Base-by-base conservation (phyloP, 2,113 vertebrate genomes). In the Oryzias melastigma region DNA sequence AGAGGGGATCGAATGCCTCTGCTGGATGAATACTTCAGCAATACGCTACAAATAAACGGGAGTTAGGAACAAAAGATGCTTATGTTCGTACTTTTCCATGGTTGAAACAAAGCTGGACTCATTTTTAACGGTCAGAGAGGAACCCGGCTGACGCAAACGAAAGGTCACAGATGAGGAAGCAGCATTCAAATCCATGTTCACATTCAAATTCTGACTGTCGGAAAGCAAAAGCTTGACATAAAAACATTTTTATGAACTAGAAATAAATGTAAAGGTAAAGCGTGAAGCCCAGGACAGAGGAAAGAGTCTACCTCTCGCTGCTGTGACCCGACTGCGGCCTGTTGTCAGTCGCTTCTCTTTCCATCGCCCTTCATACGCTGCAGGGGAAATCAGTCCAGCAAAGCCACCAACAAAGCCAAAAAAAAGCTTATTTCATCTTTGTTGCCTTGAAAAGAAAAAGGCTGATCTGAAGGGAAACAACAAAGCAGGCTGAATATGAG, bases 1-100 rank as follows among this genome's bases (percentile, higher is more conserved):
- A 35, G 0, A 55, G 65, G 70, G 64, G 80, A 89, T 89, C 87
- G 75, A 63, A 83, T 88, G 40, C 54, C 73, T 42, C 1, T 16
- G 29, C 66, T 73, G 68, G 20, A 63, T 66, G 65, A 80, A 52
- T 43, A 60, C 35, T 56, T 52, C 20, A 1, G 73, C 64, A 61
- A 88, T 71, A 54, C 60, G 68, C 87, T 78, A 84, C 85, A 40
- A 52, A 57, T 45, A 20, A 57, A 47, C 6, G 18, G n/a, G 25
- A 35, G 47, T 45, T 18, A 56, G 46, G 5, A 46, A 35, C 22
- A 49, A 42, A 51, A 61, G 24, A 6, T 51, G 8, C 13, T 24
- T 1, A 40, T n/a, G 45, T 2, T 5, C 14, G 3, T 5, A 43
- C 50, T 58, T 56, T 19, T 62, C 41, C 42, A 24, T 6, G 16